Evolutionary conservation across 2,888 invertebrate genomes (phyloP).

Genomic region (Arge pagana): DNA sequence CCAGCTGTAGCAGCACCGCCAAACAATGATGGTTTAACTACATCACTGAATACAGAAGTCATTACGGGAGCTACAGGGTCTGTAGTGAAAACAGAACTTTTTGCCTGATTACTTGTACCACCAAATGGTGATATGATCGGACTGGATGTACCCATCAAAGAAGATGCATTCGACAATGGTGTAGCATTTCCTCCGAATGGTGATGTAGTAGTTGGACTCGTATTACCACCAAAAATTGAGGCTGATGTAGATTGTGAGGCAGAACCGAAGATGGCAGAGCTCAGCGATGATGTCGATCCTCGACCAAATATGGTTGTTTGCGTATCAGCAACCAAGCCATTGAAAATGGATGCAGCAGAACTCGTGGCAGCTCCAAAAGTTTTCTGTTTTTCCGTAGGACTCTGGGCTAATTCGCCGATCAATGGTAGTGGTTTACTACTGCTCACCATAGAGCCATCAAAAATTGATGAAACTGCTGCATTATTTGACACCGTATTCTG

Average conservation of each 20-base stretch:
- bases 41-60: slow-evolving; percentile 29
- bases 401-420: not conserved
- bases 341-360: slow-evolving; percentile 29
- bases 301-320: not conserved
- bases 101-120: slow-evolving; percentile 21
- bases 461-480: slow-evolving; percentile 4
- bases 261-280: slow-evolving; percentile 25
- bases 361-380: slow-evolving; percentile 6
- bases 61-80: slow-evolving; percentile 22
- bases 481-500: slow-evolving; percentile 16
- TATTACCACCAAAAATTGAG: slow-evolving; percentile 31
- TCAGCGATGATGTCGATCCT: slow-evolving; percentile 11
- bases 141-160: slow-evolving; percentile 26
- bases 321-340: slow-evolving; percentile 20
- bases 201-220: slow-evolving; percentile 25
- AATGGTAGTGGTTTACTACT: not conserved
- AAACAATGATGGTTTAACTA: slow-evolving; percentile 2
- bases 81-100: not conserved
- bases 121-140: slow-evolving; percentile 31
- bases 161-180: slow-evolving; percentile 17
- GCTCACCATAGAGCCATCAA: not conserved
- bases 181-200: slow-evolving; percentile 34
- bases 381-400: not conserved
- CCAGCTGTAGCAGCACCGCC: slow-evolving; percentile 12
- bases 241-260: slow-evolving; percentile 16